These are phyloP conservation scores for Drosophila affinis DNA, from an alignment of 2,888 invertebrate species.

Conservation along the genomic window DNA sequence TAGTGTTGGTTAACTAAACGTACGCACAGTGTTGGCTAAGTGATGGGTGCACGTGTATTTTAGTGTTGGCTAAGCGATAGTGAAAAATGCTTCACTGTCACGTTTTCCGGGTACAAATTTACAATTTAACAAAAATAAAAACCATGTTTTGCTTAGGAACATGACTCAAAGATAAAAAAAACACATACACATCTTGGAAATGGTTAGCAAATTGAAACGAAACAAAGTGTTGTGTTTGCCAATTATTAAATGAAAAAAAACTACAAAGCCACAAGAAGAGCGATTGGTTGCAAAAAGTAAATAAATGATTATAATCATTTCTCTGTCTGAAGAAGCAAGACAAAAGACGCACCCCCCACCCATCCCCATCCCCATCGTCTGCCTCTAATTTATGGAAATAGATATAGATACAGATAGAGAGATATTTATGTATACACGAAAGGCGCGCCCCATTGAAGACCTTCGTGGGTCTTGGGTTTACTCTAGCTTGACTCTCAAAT, in stretches of 20 bases:
- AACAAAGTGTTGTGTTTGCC: constrained; percentile 38
- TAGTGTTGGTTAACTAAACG: not conserved
- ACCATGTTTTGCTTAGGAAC: constrained; percentile 39
- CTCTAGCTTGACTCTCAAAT: constrained; percentile 31
- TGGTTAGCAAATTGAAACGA: constrained; percentile 61
- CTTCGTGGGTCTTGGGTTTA: constrained; percentile 42
- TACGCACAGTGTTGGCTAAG: constrained; percentile 2
- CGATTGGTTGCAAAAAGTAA: constrained; percentile 30
- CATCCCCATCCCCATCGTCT: constrained; percentile 22
- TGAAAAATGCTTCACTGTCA: constrained; percentile 8
- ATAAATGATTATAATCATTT: constrained; percentile 50
- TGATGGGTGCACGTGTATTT: not conserved
- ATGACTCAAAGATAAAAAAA: constrained; percentile 55
- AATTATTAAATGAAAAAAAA: constrained; percentile 48
- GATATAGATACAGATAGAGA: constrained; percentile 34
- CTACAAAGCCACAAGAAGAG: constrained; percentile 4
- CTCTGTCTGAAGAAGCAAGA: constrained; percentile 18
- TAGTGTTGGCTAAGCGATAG: constrained; percentile 15
- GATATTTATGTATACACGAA: constrained; percentile 30
- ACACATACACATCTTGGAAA: constrained; percentile 14
- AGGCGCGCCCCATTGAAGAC: constrained; percentile 50
- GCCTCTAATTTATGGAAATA: constrained; percentile 54
- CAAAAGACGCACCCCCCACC: constrained; percentile 11
- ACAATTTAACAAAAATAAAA: constrained; percentile 12
- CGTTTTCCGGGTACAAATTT: constrained; percentile 1